These are phyloP conservation scores for Muraenolepis orangiensis DNA, from an alignment of 2,797 vertebrate genomes.

Conservation along the genomic window DNA sequence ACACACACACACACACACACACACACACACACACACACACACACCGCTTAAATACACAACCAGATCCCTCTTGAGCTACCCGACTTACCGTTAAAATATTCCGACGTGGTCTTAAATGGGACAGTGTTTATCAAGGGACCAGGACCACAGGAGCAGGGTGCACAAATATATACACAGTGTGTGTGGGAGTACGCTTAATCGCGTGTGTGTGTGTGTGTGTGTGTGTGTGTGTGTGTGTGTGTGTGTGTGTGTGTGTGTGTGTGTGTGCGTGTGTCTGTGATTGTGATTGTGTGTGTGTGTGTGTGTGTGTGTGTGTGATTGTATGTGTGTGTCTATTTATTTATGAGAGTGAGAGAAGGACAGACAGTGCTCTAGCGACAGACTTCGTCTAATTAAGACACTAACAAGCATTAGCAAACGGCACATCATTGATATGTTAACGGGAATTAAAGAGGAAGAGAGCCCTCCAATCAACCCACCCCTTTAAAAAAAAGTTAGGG, in stretches of 20 bases:
- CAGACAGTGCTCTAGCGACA: constrained; percentile 39
- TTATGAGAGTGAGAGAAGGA: not conserved
- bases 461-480: constrained; percentile 42
- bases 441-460: constrained; percentile 61
- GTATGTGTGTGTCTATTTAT: too few species aligned
- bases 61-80: constrained; percentile 49
- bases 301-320: constrained; percentile 19
- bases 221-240: constrained; percentile 21
- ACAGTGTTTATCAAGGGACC: constrained; percentile 67
- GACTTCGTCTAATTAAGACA: constrained; percentile 58
- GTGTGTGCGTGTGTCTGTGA: not conserved
- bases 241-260: constrained; percentile 16
- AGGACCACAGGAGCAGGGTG: constrained; percentile 45
- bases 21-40: too few species aligned
- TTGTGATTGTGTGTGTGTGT: constrained; percentile 15
- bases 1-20: too few species aligned
- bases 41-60: constrained; percentile 58
- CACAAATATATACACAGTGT: constrained; percentile 35
- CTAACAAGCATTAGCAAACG: constrained; percentile 68
- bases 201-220: not conserved
- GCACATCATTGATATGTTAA: constrained; percentile 62
- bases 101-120: constrained; percentile 62
- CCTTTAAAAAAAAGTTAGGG: constrained; percentile 29
- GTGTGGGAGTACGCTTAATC: constrained; percentile 13
- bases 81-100: constrained; percentile 64